Evolutionary conservation across 2,888 invertebrate species (phyloP).

Genomic region (Monopis laevigella): DNA sequence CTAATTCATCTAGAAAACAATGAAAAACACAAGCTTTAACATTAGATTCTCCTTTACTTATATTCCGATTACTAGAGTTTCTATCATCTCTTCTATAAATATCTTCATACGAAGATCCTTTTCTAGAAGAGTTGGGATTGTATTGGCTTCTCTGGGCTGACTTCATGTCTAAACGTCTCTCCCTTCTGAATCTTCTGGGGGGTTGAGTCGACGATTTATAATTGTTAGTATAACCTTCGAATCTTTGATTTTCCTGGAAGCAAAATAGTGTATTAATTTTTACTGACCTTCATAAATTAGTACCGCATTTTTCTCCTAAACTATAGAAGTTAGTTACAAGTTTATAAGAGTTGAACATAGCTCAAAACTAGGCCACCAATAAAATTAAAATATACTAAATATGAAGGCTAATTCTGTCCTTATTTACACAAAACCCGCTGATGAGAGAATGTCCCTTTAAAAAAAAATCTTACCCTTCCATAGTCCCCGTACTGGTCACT

Average conservation of each 20-base stretch:
- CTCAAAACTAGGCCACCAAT: too few relatives aligned
- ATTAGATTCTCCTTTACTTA: conserved; percentile 27
- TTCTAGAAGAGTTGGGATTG: conserved; percentile 40
- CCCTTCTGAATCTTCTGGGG: conserved; percentile 39
- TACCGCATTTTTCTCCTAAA: too few relatives aligned
- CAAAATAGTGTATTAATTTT: too few relatives aligned
- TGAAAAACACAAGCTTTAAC: conserved; percentile 69
- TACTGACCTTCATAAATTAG: too few relatives aligned
- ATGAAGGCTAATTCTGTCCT: too few relatives aligned
- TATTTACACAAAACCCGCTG: too few relatives aligned
- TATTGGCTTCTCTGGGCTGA: conserved; percentile 55
- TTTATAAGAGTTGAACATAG: too few relatives aligned
- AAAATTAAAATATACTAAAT: too few relatives aligned
- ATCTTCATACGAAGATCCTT: conserved; percentile 28
- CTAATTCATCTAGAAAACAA: conserved; percentile 75
- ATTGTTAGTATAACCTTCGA: conserved; percentile 23
- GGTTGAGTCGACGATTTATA: conserved; percentile 28
- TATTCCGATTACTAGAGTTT: conserved; percentile 33
- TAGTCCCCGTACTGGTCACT: too few relatives aligned
- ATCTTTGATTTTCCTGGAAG: conserved; percentile 29
- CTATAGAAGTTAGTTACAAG: too few relatives aligned
- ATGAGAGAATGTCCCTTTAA: too few relatives aligned
- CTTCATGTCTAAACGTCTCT: conserved; percentile 36
- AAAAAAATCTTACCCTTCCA: not conserved
- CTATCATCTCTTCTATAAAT: conserved; percentile 28